A percentile compares a stretch with the other conserved stretches of the same genome.
Conservation (phyloP, 2,113 vertebrate species). For the Periophthalmus modestus region DNA sequence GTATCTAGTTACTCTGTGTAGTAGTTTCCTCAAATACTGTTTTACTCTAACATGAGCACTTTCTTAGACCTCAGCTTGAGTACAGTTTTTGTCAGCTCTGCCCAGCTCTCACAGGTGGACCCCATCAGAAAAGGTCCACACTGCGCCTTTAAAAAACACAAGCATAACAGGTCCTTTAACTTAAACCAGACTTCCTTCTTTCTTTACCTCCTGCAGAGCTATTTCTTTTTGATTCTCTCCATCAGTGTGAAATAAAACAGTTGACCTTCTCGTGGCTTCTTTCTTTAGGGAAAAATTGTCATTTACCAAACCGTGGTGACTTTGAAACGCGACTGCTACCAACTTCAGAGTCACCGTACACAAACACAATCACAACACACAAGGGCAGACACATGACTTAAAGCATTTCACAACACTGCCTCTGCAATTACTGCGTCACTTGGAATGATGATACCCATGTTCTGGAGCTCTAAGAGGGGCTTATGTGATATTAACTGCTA, state of each 20-base stretch:
- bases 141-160: too few species aligned
- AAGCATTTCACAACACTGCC: conserved; percentile 39
- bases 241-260: conserved; percentile 5
- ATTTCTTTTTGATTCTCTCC: conserved; percentile 12
- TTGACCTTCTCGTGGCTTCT: conserved; percentile 16
- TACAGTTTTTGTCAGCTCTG: too few species aligned
- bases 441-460: conserved; percentile 36
- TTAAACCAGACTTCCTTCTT: too few species aligned
- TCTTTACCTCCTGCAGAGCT: not conserved
- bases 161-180: too few species aligned
- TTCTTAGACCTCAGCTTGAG: too few species aligned
- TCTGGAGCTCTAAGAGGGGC: not conserved
- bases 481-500: too few species aligned
- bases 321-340: conserved; percentile 17
- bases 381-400: conserved; percentile 56
- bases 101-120: too few species aligned
- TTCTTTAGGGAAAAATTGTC: conserved; percentile 23
- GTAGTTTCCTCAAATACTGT: too few species aligned
- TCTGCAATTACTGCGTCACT: conserved; percentile 43
- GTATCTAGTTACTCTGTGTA: too few species aligned
- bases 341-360: conserved; percentile 26
- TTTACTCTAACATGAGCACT: too few species aligned
- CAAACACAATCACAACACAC: conserved; percentile 40
- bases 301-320: conserved; percentile 27
- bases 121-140: too few species aligned